These are phyloP conservation scores for Tachina fera DNA, from an alignment of 2,888 invertebrate species.

Conservation along the genomic window DNA sequence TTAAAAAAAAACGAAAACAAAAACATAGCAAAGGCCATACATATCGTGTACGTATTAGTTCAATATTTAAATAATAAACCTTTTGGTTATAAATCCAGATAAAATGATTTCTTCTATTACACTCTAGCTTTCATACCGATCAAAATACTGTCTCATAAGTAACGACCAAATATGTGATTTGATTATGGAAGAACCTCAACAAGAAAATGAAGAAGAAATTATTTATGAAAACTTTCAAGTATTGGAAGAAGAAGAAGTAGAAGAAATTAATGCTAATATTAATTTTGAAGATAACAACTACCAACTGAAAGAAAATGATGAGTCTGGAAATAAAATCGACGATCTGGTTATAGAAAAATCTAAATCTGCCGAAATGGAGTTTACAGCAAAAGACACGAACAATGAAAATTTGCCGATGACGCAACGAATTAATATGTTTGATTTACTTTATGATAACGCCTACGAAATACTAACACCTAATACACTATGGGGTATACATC, in stretches of 20 bases:
- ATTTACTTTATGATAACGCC: constrained; percentile 74
- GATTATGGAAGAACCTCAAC: background rate
- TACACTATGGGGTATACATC: constrained; percentile 76
- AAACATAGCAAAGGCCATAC: too few relatives aligned
- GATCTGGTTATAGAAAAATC: background rate
- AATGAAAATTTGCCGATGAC: background rate
- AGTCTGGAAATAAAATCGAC: constrained; percentile 1
- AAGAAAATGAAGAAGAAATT: background rate
- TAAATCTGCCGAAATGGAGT: background rate
- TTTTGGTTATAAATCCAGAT: background rate
- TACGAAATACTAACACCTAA: constrained; percentile 74
- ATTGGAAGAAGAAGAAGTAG: background rate
- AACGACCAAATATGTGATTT: background rate
- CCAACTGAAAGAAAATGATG: background rate
- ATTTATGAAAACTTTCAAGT: background rate
- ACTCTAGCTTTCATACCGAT: constrained; percentile 29
- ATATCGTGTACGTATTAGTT: background rate
- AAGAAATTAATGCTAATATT: background rate
- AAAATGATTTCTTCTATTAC: background rate
- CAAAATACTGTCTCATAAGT: background rate
- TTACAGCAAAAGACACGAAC: background rate
- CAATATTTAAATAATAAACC: background rate
- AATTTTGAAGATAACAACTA: background rate
- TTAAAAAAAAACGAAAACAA: too few relatives aligned
- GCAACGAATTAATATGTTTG: constrained; percentile 67